phyloP scores from a whole-genome alignment of 2,888 invertebrate genomes.

The Cephus pulcher region DNA sequence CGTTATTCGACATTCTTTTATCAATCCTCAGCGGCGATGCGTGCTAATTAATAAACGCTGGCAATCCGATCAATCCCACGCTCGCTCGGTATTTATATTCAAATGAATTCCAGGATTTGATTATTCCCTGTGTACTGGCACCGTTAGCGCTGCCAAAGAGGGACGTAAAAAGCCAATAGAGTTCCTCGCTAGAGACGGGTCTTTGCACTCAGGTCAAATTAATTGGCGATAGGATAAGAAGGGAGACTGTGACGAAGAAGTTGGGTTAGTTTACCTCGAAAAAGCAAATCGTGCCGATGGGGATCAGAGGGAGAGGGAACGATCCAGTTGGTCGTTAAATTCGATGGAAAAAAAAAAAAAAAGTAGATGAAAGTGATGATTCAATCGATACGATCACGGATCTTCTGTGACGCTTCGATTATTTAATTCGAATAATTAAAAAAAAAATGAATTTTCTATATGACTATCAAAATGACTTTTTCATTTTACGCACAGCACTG shows the following conservation, averaged over 20 bases:
- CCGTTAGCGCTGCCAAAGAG: not conserved
- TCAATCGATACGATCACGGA: not conserved
- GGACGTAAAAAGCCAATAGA: not conserved
- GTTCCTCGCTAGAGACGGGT: not conserved
- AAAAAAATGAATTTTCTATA: not conserved
- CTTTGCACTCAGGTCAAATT: not conserved
- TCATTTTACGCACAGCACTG: not conserved
- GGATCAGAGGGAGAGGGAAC: not conserved
- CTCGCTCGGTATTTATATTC: not conserved
- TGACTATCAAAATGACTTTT: not conserved
- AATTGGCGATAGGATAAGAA: not conserved
- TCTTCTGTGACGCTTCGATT: not conserved
- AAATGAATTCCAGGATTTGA: not conserved
- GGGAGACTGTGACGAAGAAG: not conserved
- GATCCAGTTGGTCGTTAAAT: not conserved
- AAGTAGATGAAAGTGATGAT: not conserved
- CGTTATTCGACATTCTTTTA: not conserved
- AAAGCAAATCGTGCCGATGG: not conserved
- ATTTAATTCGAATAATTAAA: not conserved
- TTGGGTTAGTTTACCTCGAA: not conserved
- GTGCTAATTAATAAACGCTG: not conserved
- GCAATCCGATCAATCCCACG: not conserved
- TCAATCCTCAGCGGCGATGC: not conserved
- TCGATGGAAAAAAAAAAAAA: not conserved
- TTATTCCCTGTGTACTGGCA: not conserved